Base-by-base conservation (phyloP, 2,113 vertebrate species). In the Platichthys flesus region DNA sequence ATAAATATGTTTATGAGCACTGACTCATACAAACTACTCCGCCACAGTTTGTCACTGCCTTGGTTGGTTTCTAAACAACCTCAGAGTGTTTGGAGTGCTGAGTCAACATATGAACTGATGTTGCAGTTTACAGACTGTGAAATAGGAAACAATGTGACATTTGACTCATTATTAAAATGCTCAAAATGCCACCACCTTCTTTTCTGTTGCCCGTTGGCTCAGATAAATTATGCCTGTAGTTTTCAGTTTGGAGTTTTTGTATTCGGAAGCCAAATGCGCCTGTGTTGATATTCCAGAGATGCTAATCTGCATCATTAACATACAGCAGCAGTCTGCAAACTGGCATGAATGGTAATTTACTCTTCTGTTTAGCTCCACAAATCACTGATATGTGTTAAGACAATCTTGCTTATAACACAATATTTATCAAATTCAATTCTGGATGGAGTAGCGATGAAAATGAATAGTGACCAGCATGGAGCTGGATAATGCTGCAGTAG, bases 81-180 rank as follows among this genome's bases (percentile, higher is more conserved):
- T 66, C 23, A 9, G 37, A 31, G 14, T 18, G 18, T 81, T 74
- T 71, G n/a, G 9, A 9, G 7, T 59, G 62, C 55, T 62, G 65
- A 80, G 47, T 79, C 51, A 56, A 78, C 37, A 67, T 76, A 63
- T 58, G 55, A 63, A 40, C 55, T 83, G 55, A 62, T 79, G 71
- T 56, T 68, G 72, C 57, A 67, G 42, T 74, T 74, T 75, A 77
- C 16, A 55, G 26, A 40, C 24, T 3, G 5, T 64, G 52, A 67
- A 74, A 63, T 72, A 47, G 45, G 20, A 81, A 51, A 78, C 23
- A 13, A 62, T 40, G 28, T 52, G 37, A 78, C 70, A 49, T 59
- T 83, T 72, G 35, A 71, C 54, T 78, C 61, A 57, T 75, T 51
- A 83, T 57, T 12, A 45, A 51, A 75, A 71, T 15, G 70, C 59